Percentiles rank a stretch among this genome's conserved stretches.
Evolutionary conservation across 2,888 invertebrate species (phyloP).

Genomic region (Euclidia mi): DNA sequence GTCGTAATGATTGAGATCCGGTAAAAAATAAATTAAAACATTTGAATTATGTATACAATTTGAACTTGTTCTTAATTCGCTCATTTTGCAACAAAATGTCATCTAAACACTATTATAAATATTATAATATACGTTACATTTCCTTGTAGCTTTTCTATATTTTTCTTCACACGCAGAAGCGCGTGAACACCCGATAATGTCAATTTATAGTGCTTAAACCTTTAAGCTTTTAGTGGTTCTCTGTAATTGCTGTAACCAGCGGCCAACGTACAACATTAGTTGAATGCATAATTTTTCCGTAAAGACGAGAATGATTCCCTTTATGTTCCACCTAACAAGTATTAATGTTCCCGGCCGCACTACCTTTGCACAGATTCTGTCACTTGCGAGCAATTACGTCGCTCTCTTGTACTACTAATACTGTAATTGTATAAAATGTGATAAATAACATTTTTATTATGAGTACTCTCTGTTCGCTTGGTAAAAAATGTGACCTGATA

Average conservation of each 20-base stretch:
- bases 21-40: no score
- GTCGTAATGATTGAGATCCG: no score
- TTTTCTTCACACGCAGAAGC: conserved; percentile 25
- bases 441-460: conserved; percentile 71
- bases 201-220: conserved; percentile 57
- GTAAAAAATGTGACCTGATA: conserved; percentile 7
- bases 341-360: conserved; percentile 73
- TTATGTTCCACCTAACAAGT: conserved; percentile 81
- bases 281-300: conserved; percentile 81
- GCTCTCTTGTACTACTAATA: conserved; percentile 72
- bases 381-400: conserved; percentile 80
- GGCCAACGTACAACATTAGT: conserved; percentile 51
- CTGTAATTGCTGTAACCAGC: conserved; percentile 59
- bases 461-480: conserved; percentile 37
- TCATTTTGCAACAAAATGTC: no score
- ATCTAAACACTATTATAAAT: no score
- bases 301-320: conserved; percentile 75
- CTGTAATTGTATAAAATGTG: conserved; percentile 74
- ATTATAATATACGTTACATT: background rate
- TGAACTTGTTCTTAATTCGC: no score
- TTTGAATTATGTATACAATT: no score
- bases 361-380: conserved; percentile 70
- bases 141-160: conserved; percentile 4
- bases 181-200: conserved; percentile 47
- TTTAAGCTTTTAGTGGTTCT: conserved; percentile 51